Evolutionary conservation across 2,888 invertebrate species (phyloP).

Genomic region (Scaptomyza caliginosa): DNA sequence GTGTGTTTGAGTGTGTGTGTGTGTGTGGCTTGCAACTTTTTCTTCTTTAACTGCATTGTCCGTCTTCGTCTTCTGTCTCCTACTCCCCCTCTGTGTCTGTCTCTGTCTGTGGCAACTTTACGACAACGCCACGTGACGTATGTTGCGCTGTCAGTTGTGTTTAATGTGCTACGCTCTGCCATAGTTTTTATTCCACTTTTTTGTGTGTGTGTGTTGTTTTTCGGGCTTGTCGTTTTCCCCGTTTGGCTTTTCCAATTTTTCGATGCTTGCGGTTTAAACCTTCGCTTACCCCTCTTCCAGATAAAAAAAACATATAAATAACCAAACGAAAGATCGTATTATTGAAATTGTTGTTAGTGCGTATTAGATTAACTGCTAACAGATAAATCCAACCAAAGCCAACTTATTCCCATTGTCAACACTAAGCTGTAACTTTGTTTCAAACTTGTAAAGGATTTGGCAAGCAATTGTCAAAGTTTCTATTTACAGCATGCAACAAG

Average conservation of each 20-base stretch:
- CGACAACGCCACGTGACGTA: slow-evolving; percentile 76
- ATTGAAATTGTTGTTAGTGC: slow-evolving; percentile 40
- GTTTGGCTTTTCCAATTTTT: slow-evolving; percentile 4
- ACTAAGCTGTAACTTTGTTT: not conserved
- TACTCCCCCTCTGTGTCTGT: slow-evolving; percentile 19
- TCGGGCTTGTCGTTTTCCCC: slow-evolving; percentile 17
- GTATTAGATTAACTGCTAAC: slow-evolving; percentile 29
- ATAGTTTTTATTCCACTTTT: not conserved
- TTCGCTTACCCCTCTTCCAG: not conserved
- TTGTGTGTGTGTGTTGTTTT: slow-evolving; percentile 13
- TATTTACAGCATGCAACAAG: not conserved
- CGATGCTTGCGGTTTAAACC: slow-evolving; percentile 13
- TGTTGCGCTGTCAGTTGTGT: slow-evolving; percentile 76
- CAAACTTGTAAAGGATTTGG: not conserved
- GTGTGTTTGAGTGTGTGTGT: slow-evolving; percentile 15
- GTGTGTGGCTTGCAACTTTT: slow-evolving; percentile 22
- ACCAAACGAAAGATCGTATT: slow-evolving; percentile 11
- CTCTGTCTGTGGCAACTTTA: slow-evolving; percentile 61
- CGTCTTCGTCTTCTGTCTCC: slow-evolving; percentile 4
- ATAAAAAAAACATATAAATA: slow-evolving; percentile 1
- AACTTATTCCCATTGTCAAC: slow-evolving; percentile 1
- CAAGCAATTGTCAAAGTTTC: not conserved
- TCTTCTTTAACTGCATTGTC: slow-evolving; percentile 32
- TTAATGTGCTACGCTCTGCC: slow-evolving; percentile 67
- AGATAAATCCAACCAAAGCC: slow-evolving; percentile 32